Percentiles rank a stretch among this genome's conserved stretches.
Evolutionary conservation across 1,140 invertebrate species (phyloP).

Genomic region (Microplitis mediator): DNA sequence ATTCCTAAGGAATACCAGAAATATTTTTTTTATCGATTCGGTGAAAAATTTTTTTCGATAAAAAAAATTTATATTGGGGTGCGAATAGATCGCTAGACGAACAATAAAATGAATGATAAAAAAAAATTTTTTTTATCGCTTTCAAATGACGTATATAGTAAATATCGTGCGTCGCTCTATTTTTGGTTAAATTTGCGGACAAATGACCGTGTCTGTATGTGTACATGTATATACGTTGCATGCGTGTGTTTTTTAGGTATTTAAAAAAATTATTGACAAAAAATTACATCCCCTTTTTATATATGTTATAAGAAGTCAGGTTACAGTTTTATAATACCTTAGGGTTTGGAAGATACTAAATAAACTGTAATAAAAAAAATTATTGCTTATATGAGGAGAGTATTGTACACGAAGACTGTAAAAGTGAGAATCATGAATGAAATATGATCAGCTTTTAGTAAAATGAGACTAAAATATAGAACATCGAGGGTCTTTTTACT

Average conservation of each 20-base stretch:
- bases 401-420: slow-evolving; percentile 43
- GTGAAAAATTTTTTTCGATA: slow-evolving; percentile 8
- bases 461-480: slow-evolving; percentile 57
- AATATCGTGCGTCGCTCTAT: slow-evolving; percentile 44
- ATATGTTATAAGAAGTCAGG: slow-evolving; percentile 34
- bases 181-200: slow-evolving; percentile 53
- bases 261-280: slow-evolving; percentile 15
- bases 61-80: slow-evolving; percentile 22
- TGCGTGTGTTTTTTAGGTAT: not conserved
- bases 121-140: not conserved
- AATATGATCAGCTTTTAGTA: slow-evolving; percentile 60
- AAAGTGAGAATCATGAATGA: slow-evolving; percentile 54
- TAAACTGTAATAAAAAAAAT: slow-evolving; percentile 36
- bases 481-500: slow-evolving; percentile 37
- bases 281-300: slow-evolving; percentile 28
- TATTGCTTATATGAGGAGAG: slow-evolving; percentile 24
- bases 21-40: slow-evolving; percentile 12
- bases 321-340: slow-evolving; percentile 26
- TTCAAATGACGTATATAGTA: slow-evolving; percentile 30
- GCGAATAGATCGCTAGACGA: not conserved
- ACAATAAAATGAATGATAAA: not conserved
- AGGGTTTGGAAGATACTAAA: slow-evolving; percentile 12
- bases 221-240: not conserved
- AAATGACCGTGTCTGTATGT: slow-evolving; percentile 49
- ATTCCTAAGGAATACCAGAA: slow-evolving; percentile 12